phyloP scores from a whole-genome alignment of 2,113 vertebrate genomes.

The Mellivora capensis region DNA sequence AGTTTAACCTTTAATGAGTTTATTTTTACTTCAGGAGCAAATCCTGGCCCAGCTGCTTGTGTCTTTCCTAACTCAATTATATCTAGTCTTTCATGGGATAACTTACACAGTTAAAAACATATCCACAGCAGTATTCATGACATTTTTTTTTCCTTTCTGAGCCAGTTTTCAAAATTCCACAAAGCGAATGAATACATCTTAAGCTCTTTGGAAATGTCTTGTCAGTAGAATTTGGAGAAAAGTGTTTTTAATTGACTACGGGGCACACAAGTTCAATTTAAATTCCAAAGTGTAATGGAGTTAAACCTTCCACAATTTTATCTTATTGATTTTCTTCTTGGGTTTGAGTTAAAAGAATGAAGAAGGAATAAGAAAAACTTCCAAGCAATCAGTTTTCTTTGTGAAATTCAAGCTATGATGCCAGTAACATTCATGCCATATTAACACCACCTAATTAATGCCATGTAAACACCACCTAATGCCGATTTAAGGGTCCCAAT shows the following conservation, averaged over 20 bases:
- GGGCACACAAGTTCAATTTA: constrained; percentile 1
- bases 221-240: neutral
- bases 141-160: neutral
- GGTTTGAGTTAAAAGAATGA: neutral
- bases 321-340: constrained; percentile 9
- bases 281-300: constrained; percentile 33
- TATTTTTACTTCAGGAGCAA: neutral
- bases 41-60: neutral
- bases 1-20: neutral
- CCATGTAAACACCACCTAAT: too few relatives aligned
- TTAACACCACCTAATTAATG: neutral
- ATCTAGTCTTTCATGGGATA: neutral
- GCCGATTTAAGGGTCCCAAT: neutral
- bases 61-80: constrained; percentile 20
- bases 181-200: constrained; percentile 11
- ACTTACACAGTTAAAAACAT: constrained; percentile 15
- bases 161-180: neutral
- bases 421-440: neutral
- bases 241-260: constrained; percentile 2
- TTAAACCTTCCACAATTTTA: neutral
- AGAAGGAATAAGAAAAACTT: neutral
- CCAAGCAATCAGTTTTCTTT: neutral
- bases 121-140: neutral
- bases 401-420: neutral
- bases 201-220: constrained; percentile 39